phyloP scores from a whole-genome alignment of 2,797 vertebrate genomes.

The Valencia hispanica region DNA sequence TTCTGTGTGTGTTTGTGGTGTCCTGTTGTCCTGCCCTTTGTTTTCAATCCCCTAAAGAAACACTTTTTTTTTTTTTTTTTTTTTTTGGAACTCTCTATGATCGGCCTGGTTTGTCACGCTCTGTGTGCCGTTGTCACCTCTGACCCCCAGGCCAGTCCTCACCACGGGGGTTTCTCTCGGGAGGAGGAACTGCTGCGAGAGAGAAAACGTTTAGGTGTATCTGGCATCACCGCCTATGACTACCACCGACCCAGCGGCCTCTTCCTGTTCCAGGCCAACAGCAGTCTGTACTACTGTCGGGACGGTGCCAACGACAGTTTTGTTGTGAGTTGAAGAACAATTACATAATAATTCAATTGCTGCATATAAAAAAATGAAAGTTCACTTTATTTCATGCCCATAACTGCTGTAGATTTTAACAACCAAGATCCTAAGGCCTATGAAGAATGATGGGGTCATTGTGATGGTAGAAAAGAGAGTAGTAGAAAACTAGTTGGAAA shows the following conservation, averaged over 20 bases:
- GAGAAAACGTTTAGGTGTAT: conserved; percentile 93
- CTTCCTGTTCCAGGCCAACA: conserved; percentile 97
- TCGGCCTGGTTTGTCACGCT: conserved; percentile 23
- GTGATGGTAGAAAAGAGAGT: neutral
- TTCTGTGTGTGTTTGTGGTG: neutral
- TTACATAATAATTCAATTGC: too few relatives aligned
- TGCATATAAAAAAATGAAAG: too few relatives aligned
- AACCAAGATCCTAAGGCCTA: too few relatives aligned
- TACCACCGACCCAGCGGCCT: conserved; percentile 90
- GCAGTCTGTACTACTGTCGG: conserved; percentile 93
- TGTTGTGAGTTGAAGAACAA: conserved; percentile 84
- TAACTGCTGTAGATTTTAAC: too few relatives aligned
- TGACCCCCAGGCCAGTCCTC: conserved; percentile 89
- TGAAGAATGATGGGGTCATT: neutral
- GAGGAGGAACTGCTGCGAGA: conserved; percentile 95
- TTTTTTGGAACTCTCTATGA: conserved; percentile 16
- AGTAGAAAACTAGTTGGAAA: too few relatives aligned
- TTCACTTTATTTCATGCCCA: too few relatives aligned
- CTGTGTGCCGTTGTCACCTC: conserved; percentile 41
- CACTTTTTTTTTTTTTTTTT: too few relatives aligned
- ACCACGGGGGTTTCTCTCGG: conserved; percentile 90
- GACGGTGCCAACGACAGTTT: conserved; percentile 90
- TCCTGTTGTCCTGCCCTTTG: conserved; percentile 11
- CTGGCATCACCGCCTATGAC: conserved; percentile 95
- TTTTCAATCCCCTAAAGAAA: conserved; percentile 22